Evolutionary conservation across 2,113 vertebrate species (phyloP).

Genomic region (Spermophilus dauricus): DNA sequence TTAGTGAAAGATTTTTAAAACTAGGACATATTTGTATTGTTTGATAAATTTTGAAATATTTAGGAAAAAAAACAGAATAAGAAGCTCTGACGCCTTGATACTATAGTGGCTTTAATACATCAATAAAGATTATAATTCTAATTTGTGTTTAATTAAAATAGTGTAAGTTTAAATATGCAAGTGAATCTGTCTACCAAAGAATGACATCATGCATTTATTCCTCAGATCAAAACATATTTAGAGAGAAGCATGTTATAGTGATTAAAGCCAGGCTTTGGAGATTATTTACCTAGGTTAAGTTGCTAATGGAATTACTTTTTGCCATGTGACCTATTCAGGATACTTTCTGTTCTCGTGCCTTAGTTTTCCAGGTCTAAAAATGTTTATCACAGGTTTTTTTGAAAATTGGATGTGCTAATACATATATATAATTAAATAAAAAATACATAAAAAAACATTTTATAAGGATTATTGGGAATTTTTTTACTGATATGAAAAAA

Average conservation of each 20-base stretch:
- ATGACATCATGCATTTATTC: not conserved
- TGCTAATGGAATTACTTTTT: not conserved
- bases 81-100: not conserved
- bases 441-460: not conserved
- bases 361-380: conserved; percentile 5
- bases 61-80: not conserved
- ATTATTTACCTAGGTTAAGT: not conserved
- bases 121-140: not conserved
- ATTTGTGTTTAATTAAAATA: not conserved
- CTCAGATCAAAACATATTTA: not conserved
- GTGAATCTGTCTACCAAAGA: not conserved
- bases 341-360: not conserved
- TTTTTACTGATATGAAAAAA: not conserved
- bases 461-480: not conserved
- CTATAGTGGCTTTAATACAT: not conserved
- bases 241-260: not conserved
- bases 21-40: not conserved
- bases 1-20: conserved; percentile 3
- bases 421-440: not conserved
- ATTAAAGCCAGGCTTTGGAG: not conserved
- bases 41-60: not conserved
- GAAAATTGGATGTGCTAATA: not conserved
- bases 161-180: conserved; percentile 3
- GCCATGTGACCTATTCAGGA: not conserved
- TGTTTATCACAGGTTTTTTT: not conserved